A percentile compares a stretch with the other conserved stretches of the same genome.
Evolutionary conservation across 2,888 invertebrate species (phyloP).

Genomic region (Drosophila algonquin): DNA sequence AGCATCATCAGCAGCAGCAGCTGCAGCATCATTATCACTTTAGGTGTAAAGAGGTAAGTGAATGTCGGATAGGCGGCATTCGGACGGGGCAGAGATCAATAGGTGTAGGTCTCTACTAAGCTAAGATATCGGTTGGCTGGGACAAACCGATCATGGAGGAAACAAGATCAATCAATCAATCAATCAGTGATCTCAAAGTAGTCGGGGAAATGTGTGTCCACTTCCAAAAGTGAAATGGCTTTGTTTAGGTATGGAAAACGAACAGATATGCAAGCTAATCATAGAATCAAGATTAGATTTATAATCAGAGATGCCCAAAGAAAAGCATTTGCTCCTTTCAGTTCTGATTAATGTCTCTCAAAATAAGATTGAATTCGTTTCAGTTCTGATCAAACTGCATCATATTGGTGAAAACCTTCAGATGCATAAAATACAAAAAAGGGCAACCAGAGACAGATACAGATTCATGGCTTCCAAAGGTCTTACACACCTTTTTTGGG

Average conservation of each 20-base stretch:
- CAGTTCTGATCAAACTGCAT: background rate
- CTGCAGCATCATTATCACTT: background rate
- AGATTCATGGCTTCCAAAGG: slow-evolving; percentile 29
- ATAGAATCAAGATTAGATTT: no score
- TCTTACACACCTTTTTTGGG: background rate
- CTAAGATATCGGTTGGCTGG: background rate
- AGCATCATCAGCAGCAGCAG: background rate
- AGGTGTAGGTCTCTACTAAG: background rate
- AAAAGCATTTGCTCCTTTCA: no score
- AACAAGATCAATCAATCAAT: background rate
- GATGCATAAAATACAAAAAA: slow-evolving; percentile 2
- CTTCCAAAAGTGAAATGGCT: no score
- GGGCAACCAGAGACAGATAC: background rate
- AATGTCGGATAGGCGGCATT: slow-evolving; percentile 1
- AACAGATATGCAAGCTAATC: background rate
- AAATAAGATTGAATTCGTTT: no score
- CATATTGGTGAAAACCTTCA: slow-evolving; percentile 1
- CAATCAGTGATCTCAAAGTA: background rate
- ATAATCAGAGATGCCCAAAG: no score
- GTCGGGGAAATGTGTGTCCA: background rate
- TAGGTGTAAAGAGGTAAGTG: slow-evolving; percentile 21
- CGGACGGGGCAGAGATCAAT: background rate
- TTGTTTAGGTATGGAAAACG: background rate
- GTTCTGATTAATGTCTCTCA: no score
- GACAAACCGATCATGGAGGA: background rate